These are phyloP conservation scores for Azemiops feae DNA, from an alignment of 2,113 vertebrate species.

Conservation along the genomic window DNA sequence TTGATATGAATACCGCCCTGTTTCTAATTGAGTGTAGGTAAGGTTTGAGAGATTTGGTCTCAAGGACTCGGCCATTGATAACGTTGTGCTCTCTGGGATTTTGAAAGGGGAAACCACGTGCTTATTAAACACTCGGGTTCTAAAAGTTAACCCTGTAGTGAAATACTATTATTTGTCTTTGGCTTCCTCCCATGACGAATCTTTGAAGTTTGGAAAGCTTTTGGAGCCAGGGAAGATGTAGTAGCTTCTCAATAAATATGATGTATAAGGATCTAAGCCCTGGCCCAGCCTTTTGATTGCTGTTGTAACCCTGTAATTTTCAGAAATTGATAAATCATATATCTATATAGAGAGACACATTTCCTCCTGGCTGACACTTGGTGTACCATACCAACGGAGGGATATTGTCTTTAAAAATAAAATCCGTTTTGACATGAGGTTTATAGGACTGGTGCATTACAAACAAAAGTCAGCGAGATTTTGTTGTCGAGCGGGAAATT, in stretches of 20 bases:
- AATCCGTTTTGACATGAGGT: neutral
- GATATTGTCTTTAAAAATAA: neutral
- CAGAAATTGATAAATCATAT: constrained; percentile 30
- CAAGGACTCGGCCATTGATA: constrained; percentile 35
- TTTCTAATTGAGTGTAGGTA: neutral
- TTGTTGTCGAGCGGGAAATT: neutral
- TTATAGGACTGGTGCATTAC: constrained; percentile 25
- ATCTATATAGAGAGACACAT: neutral
- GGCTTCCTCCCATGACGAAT: constrained; percentile 18
- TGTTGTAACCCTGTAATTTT: constrained; percentile 19
- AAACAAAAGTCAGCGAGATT: constrained; percentile 22
- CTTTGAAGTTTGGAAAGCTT: constrained; percentile 42
- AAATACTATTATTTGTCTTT: constrained; percentile 56
- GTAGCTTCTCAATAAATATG: constrained; percentile 38
- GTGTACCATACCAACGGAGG: neutral
- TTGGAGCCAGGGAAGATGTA: constrained; percentile 22
- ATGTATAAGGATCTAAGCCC: constrained; percentile 6
- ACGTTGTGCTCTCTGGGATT: constrained; percentile 16
- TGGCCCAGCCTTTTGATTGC: neutral
- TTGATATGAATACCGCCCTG: neutral
- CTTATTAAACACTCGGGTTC: constrained; percentile 40
- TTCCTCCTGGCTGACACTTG: constrained; percentile 22
- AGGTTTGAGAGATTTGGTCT: constrained; percentile 33
- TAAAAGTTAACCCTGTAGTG: constrained; percentile 43
- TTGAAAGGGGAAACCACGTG: constrained; percentile 40